phyloP scores from a whole-genome alignment of 2,797 vertebrate genomes.

The Sebastes taczanowskii region DNA sequence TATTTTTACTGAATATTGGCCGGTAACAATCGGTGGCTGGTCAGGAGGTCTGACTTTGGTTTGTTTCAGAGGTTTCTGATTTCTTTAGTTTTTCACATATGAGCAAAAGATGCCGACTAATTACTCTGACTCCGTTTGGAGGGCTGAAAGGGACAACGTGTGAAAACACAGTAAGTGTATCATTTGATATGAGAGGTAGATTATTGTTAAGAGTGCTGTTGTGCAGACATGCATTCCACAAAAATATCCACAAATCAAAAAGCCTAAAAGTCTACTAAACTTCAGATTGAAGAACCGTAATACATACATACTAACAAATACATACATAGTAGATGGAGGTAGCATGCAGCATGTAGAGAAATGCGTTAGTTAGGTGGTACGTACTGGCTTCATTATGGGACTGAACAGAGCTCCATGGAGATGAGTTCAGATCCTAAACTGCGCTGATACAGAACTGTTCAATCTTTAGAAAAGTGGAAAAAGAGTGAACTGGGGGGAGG shows the following conservation, averaged over 20 bases:
- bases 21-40: too few relatives aligned
- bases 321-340: background rate
- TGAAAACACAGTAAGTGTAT: background rate
- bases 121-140: too few relatives aligned
- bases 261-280: background rate
- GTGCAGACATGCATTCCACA: background rate
- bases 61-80: too few relatives aligned
- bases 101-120: too few relatives aligned
- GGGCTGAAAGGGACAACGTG: too few relatives aligned
- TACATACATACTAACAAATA: background rate
- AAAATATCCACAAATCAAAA: background rate
- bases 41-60: too few relatives aligned
- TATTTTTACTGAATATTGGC: too few relatives aligned
- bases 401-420: background rate
- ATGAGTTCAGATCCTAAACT: constrained; percentile 7
- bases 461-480: constrained; percentile 44
- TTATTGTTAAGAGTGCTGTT: background rate
- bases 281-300: background rate
- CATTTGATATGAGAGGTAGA: background rate
- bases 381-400: background rate
- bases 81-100: too few relatives aligned
- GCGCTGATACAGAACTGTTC: constrained; percentile 8
- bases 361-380: background rate
- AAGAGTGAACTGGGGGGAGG: constrained; percentile 10
- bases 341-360: background rate